phyloP scores from a whole-genome alignment of 2,797 vertebrate genomes.

The Bradypodion pumilum region DNA sequence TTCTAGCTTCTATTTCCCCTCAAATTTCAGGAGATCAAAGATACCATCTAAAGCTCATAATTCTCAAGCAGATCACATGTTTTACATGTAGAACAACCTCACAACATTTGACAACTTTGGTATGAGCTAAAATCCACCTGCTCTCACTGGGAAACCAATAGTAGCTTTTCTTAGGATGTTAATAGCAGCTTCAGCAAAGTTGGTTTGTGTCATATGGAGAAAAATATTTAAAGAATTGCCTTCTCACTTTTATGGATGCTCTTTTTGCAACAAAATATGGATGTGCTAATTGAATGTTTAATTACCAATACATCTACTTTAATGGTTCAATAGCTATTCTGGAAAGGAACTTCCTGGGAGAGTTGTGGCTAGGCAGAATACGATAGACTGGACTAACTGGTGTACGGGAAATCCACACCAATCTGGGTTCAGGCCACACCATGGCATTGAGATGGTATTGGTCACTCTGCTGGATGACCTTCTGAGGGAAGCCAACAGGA shows the following conservation, averaged over 20 bases:
- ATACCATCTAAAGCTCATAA: neutral
- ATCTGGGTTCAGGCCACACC: too few relatives aligned
- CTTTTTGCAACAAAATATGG: neutral
- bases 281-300: neutral
- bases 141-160: neutral
- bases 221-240: neutral
- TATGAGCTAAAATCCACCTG: neutral
- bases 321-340: neutral
- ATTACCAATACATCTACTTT: neutral
- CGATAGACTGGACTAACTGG: too few relatives aligned
- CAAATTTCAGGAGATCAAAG: neutral
- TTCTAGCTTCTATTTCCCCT: slow-evolving; percentile 4
- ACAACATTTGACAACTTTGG: neutral
- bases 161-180: neutral
- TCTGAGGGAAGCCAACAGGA: too few relatives aligned
- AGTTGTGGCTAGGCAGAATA: too few relatives aligned
- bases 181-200: neutral
- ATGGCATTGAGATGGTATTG: too few relatives aligned
- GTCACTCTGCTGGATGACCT: too few relatives aligned
- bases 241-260: neutral
- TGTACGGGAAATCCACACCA: too few relatives aligned
- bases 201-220: neutral
- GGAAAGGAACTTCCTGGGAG: neutral
- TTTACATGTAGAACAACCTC: neutral
- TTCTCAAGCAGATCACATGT: neutral